phyloP scores from a whole-genome alignment of 2,888 invertebrate genomes.

The Drosophila pegasa region DNA sequence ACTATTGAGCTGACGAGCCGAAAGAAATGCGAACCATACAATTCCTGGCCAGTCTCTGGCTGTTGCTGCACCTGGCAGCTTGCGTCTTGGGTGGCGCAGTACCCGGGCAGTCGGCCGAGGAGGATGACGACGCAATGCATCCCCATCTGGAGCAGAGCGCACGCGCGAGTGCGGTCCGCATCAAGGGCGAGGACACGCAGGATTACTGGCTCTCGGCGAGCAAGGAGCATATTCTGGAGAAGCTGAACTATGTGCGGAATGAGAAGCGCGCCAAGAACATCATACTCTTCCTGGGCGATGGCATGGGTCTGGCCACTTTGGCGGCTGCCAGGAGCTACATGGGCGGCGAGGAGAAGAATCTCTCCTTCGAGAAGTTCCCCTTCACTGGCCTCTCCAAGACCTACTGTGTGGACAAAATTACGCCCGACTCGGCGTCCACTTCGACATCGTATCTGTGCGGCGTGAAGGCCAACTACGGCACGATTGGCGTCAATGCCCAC shows the following conservation, averaged over 20 bases:
- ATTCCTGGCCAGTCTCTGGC: conserved; percentile 15
- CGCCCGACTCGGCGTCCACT: conserved; percentile 93
- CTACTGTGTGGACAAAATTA: conserved; percentile 90
- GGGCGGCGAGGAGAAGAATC: conserved; percentile 90
- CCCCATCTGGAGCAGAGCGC: conserved; percentile 41
- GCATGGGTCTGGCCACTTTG: conserved; percentile 93
- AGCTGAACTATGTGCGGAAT: conserved; percentile 69
- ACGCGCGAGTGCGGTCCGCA: background rate
- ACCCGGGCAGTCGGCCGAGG: conserved; percentile 30
- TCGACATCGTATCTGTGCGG: conserved; percentile 92
- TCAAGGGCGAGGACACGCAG: conserved; percentile 53
- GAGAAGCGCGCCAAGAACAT: conserved; percentile 89
- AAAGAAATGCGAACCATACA: conserved; percentile 33
- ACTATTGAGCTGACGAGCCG: conserved; percentile 36
- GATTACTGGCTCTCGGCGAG: conserved; percentile 73
- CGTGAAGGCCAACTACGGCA: conserved; percentile 91
- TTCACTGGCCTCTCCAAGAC: conserved; percentile 90
- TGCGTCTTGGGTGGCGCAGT: conserved; percentile 55
- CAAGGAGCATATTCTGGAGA: conserved; percentile 68
- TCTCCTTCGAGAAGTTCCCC: conserved; percentile 92
- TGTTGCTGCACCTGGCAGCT: conserved; percentile 29
- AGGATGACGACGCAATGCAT: conserved; percentile 70
- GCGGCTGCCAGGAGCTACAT: conserved; percentile 91
- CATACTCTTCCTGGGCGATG: conserved; percentile 94
- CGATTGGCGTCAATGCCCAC: conserved; percentile 90